phyloP scores from a whole-genome alignment of 2,888 invertebrate species.

The Cyrtodaria siliqua region DNA sequence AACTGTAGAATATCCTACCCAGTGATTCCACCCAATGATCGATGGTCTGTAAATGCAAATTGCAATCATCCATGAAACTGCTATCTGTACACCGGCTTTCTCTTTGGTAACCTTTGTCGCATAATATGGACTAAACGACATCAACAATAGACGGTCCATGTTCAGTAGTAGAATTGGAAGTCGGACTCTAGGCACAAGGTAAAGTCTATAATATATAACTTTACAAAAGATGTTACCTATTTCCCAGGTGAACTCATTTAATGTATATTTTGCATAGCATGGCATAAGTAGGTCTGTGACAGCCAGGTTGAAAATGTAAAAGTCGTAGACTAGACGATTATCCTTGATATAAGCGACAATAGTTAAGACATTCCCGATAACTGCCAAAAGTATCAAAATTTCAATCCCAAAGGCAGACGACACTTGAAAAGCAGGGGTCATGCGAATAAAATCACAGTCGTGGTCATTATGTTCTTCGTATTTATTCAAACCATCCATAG shows the following conservation, averaged over 20 bases:
- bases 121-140: slow-evolving; percentile 66
- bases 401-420: slow-evolving; percentile 54
- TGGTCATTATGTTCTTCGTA: not conserved
- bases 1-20: slow-evolving; percentile 59
- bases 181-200: slow-evolving; percentile 67
- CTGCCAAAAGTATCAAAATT: slow-evolving; percentile 59
- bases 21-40: slow-evolving; percentile 71
- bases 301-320: slow-evolving; percentile 73
- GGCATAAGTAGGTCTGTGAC: slow-evolving; percentile 71
- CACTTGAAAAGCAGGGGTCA: slow-evolving; percentile 30
- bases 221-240: slow-evolving; percentile 72
- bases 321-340: slow-evolving; percentile 69
- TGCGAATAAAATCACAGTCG: slow-evolving; percentile 4
- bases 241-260: slow-evolving; percentile 61
- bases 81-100: slow-evolving; percentile 48
- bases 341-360: slow-evolving; percentile 66
- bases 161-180: slow-evolving; percentile 71
- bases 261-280: slow-evolving; percentile 67
- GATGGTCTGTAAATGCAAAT: slow-evolving; percentile 68
- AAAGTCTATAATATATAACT: slow-evolving; percentile 65
- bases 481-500: too few relatives aligned
- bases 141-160: slow-evolving; percentile 66
- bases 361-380: slow-evolving; percentile 69
- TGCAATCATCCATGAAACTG: slow-evolving; percentile 65
- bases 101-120: slow-evolving; percentile 52